These are phyloP conservation scores for Heliconius hortense DNA, from an alignment of 2,888 invertebrate genomes.

Conservation along the genomic window DNA sequence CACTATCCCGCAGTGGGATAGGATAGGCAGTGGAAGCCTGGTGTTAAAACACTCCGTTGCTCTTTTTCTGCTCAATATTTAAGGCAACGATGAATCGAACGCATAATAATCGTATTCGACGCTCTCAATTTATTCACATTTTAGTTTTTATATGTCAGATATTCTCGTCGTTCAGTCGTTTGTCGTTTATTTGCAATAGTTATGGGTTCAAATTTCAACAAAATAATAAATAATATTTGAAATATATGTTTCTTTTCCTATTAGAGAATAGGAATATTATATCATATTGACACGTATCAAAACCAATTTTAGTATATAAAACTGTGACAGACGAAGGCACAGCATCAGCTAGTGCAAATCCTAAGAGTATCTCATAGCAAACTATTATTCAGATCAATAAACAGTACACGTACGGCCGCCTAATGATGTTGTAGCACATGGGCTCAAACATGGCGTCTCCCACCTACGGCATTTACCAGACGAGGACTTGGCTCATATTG, in stretches of 20 bases:
- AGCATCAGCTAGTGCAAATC: background rate
- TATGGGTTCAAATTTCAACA: background rate
- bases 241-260: no score
- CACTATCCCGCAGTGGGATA: no score
- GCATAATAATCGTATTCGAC: no score
- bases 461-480: constrained; percentile 30
- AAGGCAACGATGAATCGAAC: no score
- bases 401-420: constrained; percentile 44
- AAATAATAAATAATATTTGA: no score
- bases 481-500: constrained; percentile 34
- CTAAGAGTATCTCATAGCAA: constrained; percentile 21
- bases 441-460: constrained; percentile 43
- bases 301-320: background rate
- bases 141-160: no score
- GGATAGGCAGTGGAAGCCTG: no score
- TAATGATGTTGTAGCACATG: constrained; percentile 48
- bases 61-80: no score
- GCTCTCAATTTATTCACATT: no score
- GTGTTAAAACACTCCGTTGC: no score
- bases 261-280: no score
- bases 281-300: no score
- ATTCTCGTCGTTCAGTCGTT: background rate
- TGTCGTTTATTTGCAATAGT: background rate
- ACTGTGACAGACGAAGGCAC: background rate
- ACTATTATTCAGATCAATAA: constrained; percentile 44